Percentiles rank a stretch among this genome's conserved stretches.
phyloP scores from a whole-genome alignment of 2,797 vertebrate species.

The Syncerus caffer region DNA sequence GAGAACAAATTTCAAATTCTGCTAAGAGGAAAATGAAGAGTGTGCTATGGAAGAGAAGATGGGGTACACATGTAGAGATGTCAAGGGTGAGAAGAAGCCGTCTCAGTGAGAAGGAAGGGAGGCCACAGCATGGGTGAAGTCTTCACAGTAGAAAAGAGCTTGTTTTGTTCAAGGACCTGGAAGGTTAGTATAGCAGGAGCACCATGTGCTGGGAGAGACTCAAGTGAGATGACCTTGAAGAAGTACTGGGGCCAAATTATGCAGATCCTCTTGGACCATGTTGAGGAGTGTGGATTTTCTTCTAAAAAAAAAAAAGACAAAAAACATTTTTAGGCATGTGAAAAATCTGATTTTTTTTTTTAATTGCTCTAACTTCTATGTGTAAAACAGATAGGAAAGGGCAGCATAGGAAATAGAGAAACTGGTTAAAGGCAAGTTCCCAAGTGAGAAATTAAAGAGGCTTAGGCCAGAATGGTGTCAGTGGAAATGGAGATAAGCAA shows the following conservation, averaged over 20 bases:
- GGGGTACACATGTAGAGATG: neutral
- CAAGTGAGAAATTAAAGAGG: constrained; percentile 1
- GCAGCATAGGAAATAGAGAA: neutral
- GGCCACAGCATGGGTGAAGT: neutral
- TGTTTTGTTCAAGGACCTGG: neutral
- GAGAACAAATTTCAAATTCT: neutral
- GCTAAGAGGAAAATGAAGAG: neutral
- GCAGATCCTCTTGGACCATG: neutral
- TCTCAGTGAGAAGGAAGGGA: neutral
- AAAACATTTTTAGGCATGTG: neutral
- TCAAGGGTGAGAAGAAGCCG: neutral
- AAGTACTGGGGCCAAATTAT: neutral
- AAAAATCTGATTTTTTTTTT: neutral
- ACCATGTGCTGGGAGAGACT: neutral
- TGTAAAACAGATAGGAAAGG: neutral
- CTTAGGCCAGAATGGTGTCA: neutral
- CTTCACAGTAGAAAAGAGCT: neutral
- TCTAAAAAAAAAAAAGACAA: neutral
- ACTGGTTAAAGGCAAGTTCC: constrained; percentile 28
- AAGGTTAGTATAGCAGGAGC: neutral
- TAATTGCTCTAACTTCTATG: neutral
- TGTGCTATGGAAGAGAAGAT: neutral
- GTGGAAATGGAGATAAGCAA: neutral
- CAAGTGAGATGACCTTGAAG: neutral
- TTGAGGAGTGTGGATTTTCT: neutral